Evolutionary conservation across 2,113 vertebrate species (phyloP), one percentile per base, ranked within the genome.

Genomic region (Centropus unirufus): DNA sequence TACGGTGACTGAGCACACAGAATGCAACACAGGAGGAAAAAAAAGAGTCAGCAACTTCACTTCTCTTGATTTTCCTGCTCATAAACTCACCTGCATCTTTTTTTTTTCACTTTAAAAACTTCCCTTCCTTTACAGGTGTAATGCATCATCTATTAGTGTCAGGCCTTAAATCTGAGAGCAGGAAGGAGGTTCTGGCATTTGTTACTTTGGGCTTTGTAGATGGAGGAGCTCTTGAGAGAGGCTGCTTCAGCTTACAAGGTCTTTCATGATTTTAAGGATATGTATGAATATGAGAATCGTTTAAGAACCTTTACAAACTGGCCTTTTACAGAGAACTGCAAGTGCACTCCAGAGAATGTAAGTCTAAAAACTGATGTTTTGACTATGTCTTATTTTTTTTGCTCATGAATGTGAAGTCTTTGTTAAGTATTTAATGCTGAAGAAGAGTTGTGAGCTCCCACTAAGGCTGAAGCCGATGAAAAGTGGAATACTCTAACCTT

Each of bases 331-430:
- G 97, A 98, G 54, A 98, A 98, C 42, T 98, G 98, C 78, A 97
- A 97, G 69, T 98, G 98, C 73, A 97, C 98, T 42, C 98, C 98
- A 3, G 98, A 98, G 40, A 98, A 98, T 85, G 98, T 98, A 97
- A 98, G 96, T 94, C 20, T 87, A 59, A 44, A 72, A 54, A 30
- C 4, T 5, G 2, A 2, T 76, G 8, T 23, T 75, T 90, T 59
- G 11, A 26, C 6, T 63, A 12, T 55, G 11, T 5, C 4, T 68
- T 82, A 4, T 19, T 54, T 66, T 16, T 52, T 22, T 13, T 5
- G 2, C 69, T 18, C 4, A 32, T 72, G 8, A 29, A 8, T 9
- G 2, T 58, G 12, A 83, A 49, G 27, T 44, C 4, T 4, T 57
- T 79, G 15, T 51, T n/a, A 57, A 69, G 8, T 21, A 6, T 29